These are phyloP conservation scores for Drosophila santomea DNA, from an alignment of 1,140 invertebrate species.

Conservation along the genomic window DNA sequence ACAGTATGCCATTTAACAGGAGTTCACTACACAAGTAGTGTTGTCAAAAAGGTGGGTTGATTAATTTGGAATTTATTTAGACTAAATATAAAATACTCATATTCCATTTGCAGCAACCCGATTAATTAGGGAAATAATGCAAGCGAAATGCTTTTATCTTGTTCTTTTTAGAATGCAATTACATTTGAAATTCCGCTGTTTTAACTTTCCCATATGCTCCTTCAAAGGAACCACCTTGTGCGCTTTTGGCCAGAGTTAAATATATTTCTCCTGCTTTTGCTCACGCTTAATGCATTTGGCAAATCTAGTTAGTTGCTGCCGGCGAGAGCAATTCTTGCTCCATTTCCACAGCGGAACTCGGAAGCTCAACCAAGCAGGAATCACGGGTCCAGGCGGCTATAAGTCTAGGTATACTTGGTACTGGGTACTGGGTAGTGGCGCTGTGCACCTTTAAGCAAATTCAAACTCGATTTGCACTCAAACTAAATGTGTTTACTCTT, in stretches of 20 bases:
- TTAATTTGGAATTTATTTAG: neutral
- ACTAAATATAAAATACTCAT: too few species aligned
- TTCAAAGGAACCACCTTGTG: neutral
- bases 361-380: neutral
- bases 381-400: neutral
- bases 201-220: neutral
- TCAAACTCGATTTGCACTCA: conserved; percentile 80
- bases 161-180: neutral
- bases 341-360: conserved; percentile 11
- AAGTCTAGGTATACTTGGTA: neutral
- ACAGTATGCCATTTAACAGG: conserved; percentile 16
- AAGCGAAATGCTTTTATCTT: too few species aligned
- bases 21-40: neutral
- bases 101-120: too few species aligned
- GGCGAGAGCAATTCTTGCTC: conserved; percentile 11
- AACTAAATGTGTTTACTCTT: conserved; percentile 76
- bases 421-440: neutral
- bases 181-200: neutral
- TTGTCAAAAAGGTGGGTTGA: neutral
- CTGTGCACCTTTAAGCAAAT: conserved; percentile 68
- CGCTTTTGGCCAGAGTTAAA: conserved; percentile 3
- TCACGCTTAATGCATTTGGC: conserved; percentile 53
- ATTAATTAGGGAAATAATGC: neutral
- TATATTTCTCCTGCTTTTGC: conserved; percentile 12
- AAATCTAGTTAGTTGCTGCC: conserved; percentile 55